Evolutionary conservation across 2,888 invertebrate genomes (phyloP), one percentile per base, ranked within the genome.

Genomic region (Dyspetes luteomarginatus): DNA sequence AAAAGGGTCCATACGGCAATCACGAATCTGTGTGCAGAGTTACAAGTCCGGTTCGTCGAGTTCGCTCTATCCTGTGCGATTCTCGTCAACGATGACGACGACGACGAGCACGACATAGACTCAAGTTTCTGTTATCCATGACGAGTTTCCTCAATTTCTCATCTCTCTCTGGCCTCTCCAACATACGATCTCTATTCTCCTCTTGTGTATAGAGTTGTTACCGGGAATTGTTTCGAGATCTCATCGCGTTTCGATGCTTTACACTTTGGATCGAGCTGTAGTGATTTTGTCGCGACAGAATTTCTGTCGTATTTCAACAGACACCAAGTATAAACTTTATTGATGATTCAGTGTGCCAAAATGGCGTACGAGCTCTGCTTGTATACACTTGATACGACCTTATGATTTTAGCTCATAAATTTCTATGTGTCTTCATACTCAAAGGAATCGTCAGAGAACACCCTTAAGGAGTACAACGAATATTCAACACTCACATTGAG

Each of bases 11-110:
- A 81, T 84, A 84, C 81, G 83, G 87, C 89, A 89, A 89, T 90
- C 89, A 89, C 67, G 86, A 89, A 85, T 88, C 89, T 85, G 84
- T 79, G 80, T 62, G n/a, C n/a, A 68, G 83, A 88, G 88, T 89
- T 89, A 85, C 85, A 80, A 79, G 76, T 76, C 78, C 82, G 71
- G 77, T 71, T 75, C 65, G 80, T 80, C 73, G 77, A 71, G 71
- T 65, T 75, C 75, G 58, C 50, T 36, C 60, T 22, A 24, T 24
- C 30, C 30, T 30, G 60, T 28, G 26, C 58, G 58, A 55, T 50
- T 72, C 72, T 45, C 55, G 50, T 73, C 72, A 55, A 56, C 56
- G 55, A 52, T 41, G 41, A 41, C 72, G 64, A 65, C 71, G 64
- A 52, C 60, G 52, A 77, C 68, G 56, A 64, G 71, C 48, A 68